Base-by-base conservation (phyloP, 1,140 invertebrate species). In the Formica exsecta region DNA sequence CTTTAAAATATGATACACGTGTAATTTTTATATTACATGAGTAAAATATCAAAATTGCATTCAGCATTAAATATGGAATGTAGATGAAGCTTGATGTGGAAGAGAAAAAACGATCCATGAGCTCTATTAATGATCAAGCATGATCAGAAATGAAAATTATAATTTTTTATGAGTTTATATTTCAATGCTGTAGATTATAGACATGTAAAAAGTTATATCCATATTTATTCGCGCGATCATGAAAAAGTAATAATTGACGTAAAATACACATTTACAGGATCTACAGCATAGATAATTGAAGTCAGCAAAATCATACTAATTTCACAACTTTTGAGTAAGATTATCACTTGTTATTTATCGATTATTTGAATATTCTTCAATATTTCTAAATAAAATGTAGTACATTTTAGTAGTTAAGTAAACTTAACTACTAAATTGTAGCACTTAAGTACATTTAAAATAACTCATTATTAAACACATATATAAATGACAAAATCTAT, bases 371-470 rank as follows among this genome's bases (percentile, higher is more conserved):
- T n/a, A n/a, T 68, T 13, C 7, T 36, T 77, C n/a, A 22, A 66
- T 68, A 79, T 54, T 38, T 36, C 32, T 68, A 38, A 36, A 51
- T 51, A 65, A 66, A 70, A 41, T 70, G 7, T 80, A 32, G 32
- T 32, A 32, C 32, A 32, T 32, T 32, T 32, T 32, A 32, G 32
- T 32, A 32, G 32, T 32, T 32, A 32, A 32, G 3, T 32, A 32
- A 32, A 32, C 32, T 32, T 32, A 32, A 32, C 32, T 32, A 32
- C 32, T 32, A 32, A 32, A 32, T 4, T 32, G 32, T 32, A 32
- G 32, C 32, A 32, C 3, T 32, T 80, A 80, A 80, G 77, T 80
- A 80, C 77, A 59, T 80, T 80, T 7, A 70, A 80, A 70, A 57
- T 70, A 70, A 25, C 41, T 57, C 4, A 13, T 29, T 54, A 80